Percentiles rank a stretch among this genome's conserved stretches.
Evolutionary conservation across 1,140 invertebrate species (phyloP).

Genomic region (Pomacea maculata): DNA sequence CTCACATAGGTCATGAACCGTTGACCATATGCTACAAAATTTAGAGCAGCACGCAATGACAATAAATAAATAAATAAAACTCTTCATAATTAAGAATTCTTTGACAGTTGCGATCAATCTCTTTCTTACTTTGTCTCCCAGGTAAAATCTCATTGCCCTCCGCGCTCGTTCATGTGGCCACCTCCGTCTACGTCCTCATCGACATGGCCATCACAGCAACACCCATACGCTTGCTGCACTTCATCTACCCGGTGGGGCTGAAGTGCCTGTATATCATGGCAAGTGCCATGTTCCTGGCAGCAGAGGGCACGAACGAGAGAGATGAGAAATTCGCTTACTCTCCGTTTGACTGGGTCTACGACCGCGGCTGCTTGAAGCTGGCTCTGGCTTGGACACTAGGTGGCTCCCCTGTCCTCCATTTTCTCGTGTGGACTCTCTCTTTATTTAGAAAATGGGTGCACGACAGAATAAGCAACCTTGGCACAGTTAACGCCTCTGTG

Average conservation of each 20-base stretch:
- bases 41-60: not conserved
- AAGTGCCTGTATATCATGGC: not conserved
- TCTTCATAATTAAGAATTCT: not conserved
- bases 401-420: not conserved
- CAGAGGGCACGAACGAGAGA: not conserved
- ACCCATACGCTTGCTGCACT: not conserved
- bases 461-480: not conserved
- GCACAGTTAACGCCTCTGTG: not conserved
- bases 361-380: not conserved
- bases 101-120: too few species aligned
- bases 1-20: not conserved
- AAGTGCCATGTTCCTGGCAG: not conserved
- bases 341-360: not conserved
- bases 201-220: constrained; percentile 1
- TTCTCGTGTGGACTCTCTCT: not conserved
- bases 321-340: not conserved
- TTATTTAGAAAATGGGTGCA: not conserved
- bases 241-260: not conserved
- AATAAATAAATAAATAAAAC: not conserved
- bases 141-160: not conserved
- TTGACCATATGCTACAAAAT: not conserved
- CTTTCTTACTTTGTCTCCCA: not conserved
- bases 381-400: not conserved
- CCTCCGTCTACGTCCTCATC: not conserved
- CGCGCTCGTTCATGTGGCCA: not conserved